These are phyloP conservation scores for Ecliptopera silaceata DNA, from an alignment of 2,888 invertebrate species.

Conservation along the genomic window DNA sequence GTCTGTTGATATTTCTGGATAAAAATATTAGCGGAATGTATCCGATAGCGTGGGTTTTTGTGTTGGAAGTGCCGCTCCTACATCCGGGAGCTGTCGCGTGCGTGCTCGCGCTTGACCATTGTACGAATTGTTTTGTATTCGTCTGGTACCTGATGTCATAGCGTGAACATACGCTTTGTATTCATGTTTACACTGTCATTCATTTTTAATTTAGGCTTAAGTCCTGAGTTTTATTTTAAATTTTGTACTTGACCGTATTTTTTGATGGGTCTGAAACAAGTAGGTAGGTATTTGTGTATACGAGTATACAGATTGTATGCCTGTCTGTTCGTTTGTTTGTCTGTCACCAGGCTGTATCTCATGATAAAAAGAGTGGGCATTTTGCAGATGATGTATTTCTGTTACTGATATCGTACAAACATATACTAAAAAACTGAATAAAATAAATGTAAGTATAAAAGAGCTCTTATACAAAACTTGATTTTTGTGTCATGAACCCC, in stretches of 20 bases:
- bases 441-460: no score
- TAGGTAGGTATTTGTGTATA: no score
- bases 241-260: not conserved
- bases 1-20: no score
- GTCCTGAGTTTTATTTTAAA: not conserved
- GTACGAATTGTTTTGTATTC: constrained; percentile 44
- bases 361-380: no score
- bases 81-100: constrained; percentile 14
- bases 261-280: not conserved
- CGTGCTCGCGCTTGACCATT: constrained; percentile 55
- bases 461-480: no score
- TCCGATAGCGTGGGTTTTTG: not conserved
- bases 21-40: no score
- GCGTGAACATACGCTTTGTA: constrained; percentile 20
- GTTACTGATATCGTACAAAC: no score
- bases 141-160: constrained; percentile 26
- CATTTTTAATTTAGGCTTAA: not conserved
- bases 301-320: no score
- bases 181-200: constrained; percentile 16
- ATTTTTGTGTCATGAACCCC: not conserved
- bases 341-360: no score
- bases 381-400: no score
- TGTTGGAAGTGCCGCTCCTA: not conserved
- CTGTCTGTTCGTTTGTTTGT: no score
- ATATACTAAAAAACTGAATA: no score